phyloP scores from a whole-genome alignment of 2,888 invertebrate genomes.

The Pyralis farinalis region DNA sequence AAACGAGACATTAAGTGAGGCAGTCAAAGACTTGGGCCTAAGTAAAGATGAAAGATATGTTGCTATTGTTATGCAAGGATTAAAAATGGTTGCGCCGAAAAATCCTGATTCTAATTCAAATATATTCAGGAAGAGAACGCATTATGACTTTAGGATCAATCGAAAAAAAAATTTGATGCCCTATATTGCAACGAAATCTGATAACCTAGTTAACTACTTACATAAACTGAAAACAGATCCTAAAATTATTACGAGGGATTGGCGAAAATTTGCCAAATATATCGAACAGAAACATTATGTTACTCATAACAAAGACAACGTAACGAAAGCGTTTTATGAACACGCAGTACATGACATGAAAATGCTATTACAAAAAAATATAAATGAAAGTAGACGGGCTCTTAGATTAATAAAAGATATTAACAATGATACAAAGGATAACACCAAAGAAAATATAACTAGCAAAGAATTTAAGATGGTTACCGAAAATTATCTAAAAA shows the following conservation, averaged over 20 bases:
- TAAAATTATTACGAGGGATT: background rate
- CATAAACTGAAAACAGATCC: too few species aligned
- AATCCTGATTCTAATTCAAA: background rate
- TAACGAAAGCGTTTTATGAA: conserved; percentile 30
- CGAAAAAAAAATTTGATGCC: too few species aligned
- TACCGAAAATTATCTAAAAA: conserved; percentile 1
- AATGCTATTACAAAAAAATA: conserved; percentile 22
- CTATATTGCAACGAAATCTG: too few species aligned
- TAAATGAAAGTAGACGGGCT: conserved; percentile 15
- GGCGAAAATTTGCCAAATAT: conserved; percentile 5
- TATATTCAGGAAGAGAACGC: background rate
- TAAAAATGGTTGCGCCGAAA: conserved; percentile 30
- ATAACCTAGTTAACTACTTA: too few species aligned
- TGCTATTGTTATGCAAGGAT: conserved; percentile 46
- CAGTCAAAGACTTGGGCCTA: conserved; percentile 29
- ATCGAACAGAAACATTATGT: conserved; percentile 2
- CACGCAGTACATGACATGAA: conserved; percentile 30
- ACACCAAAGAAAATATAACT: too few species aligned
- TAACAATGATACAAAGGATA: background rate
- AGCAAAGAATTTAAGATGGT: background rate
- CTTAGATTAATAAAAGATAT: conserved; percentile 9
- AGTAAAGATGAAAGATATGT: conserved; percentile 42
- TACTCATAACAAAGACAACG: conserved; percentile 23
- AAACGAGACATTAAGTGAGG: conserved; percentile 33
- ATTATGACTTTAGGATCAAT: too few species aligned